These are phyloP conservation scores for Prunella himalayana DNA, from an alignment of 2,113 vertebrate genomes.

Conservation along the genomic window DNA sequence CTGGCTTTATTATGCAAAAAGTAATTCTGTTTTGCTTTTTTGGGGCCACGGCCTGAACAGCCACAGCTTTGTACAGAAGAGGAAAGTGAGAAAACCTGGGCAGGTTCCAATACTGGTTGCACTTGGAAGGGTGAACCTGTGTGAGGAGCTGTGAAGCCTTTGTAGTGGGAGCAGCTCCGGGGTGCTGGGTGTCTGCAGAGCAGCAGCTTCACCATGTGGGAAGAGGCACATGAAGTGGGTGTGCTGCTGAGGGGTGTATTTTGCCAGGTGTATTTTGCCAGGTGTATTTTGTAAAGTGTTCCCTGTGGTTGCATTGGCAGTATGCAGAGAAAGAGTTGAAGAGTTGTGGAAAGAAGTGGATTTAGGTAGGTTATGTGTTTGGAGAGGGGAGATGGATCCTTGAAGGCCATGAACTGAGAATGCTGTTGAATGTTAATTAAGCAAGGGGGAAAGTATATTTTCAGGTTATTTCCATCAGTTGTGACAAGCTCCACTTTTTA, in stretches of 20 bases:
- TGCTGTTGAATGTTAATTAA: neutral
- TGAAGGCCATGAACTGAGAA: neutral
- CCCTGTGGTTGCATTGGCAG: neutral
- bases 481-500: neutral
- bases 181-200: neutral
- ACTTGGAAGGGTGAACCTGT: neutral
- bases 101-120: neutral
- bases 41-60: neutral
- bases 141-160: neutral
- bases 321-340: neutral
- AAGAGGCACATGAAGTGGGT: accelerated
- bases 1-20: neutral
- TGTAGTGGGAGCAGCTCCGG: accelerated
- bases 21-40: neutral
- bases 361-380: neutral
- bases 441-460: neutral
- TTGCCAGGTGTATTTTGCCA: neutral
- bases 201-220: neutral
- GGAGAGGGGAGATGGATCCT: neutral
- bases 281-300: neutral
- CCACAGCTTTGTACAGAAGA: neutral
- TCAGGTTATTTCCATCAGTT: neutral
- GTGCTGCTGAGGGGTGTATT: neutral
- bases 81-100: neutral
- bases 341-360: neutral